Conservation (phyloP, 2,888 invertebrate species). For the Platycheirus albimanus region DNA sequence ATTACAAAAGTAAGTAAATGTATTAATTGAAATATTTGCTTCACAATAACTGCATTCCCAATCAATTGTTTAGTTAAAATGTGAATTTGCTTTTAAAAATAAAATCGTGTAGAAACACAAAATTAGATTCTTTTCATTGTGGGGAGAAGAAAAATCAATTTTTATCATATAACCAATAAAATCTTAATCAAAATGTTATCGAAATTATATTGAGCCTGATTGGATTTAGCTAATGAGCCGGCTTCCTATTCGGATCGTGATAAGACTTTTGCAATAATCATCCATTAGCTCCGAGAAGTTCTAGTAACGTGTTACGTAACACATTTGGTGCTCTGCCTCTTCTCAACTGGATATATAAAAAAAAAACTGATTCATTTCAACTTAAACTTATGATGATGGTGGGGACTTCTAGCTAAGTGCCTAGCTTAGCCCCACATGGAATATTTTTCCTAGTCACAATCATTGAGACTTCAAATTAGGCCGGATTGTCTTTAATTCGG, state of each 20-base stretch:
- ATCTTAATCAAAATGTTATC: slow-evolving; percentile 29
- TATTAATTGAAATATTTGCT: slow-evolving; percentile 15
- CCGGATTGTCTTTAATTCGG: background rate
- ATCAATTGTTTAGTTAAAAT: slow-evolving; percentile 4
- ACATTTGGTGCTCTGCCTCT: slow-evolving; percentile 15
- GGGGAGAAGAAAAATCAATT: slow-evolving; percentile 58
- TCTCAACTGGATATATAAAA: slow-evolving; percentile 21
- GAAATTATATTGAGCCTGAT: slow-evolving; percentile 22
- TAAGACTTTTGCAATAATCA: slow-evolving; percentile 43
- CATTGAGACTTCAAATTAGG: slow-evolving; percentile 36
- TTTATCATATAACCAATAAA: slow-evolving; percentile 14
- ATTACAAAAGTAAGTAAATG: slow-evolving; percentile 66
- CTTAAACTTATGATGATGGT: background rate
- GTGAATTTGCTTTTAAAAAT: slow-evolving; percentile 15
- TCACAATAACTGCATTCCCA: background rate
- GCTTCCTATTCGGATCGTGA: slow-evolving; percentile 46
- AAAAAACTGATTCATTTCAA: slow-evolving; percentile 29
- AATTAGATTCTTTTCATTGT: background rate
- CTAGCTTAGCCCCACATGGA: slow-evolving; percentile 47
- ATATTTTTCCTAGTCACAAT: slow-evolving; percentile 32
- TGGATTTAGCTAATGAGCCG: slow-evolving; percentile 25
- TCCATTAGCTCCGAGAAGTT: background rate
- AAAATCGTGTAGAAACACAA: slow-evolving; percentile 6
- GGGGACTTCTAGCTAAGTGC: slow-evolving; percentile 25
- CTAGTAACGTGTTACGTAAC: slow-evolving; percentile 65